Percentiles rank a stretch among this genome's conserved stretches.
Evolutionary conservation across 1,140 invertebrate genomes (phyloP).

Genomic region (Gyrodactylus bullatarudis): DNA sequence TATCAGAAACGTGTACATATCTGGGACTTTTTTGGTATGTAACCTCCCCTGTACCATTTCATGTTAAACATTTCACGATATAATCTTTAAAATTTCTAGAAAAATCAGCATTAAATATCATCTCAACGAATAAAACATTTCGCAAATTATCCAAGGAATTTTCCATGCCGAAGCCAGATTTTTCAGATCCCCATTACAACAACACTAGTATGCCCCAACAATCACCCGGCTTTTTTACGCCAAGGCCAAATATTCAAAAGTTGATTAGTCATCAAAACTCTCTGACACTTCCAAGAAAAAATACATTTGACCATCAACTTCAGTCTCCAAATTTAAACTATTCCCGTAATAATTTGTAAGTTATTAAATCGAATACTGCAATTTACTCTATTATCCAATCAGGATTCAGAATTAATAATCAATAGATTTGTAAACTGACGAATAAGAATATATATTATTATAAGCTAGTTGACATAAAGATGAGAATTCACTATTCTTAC

Average conservation of each 20-base stretch:
- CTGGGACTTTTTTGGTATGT: background rate
- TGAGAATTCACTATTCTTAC: too few relatives aligned
- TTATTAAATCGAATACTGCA: background rate
- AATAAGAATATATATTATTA: too few relatives aligned
- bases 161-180: background rate
- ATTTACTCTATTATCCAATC: too few relatives aligned
- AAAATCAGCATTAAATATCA: background rate
- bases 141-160: background rate
- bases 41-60: too few relatives aligned
- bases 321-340: too few relatives aligned
- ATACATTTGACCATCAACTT: background rate
- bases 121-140: background rate
- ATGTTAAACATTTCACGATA: background rate
- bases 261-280: background rate
- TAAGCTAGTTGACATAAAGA: too few relatives aligned
- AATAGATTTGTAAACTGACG: too few relatives aligned
- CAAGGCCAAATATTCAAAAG: background rate
- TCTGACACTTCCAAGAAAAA: background rate
- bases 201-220: background rate
- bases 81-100: background rate
- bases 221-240: background rate
- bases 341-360: background rate
- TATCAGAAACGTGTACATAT: background rate
- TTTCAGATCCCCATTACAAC: background rate
- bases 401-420: too few relatives aligned